Evolutionary conservation across 2,888 invertebrate genomes (phyloP).

Genomic region (Zhengitettix transpicula): DNA sequence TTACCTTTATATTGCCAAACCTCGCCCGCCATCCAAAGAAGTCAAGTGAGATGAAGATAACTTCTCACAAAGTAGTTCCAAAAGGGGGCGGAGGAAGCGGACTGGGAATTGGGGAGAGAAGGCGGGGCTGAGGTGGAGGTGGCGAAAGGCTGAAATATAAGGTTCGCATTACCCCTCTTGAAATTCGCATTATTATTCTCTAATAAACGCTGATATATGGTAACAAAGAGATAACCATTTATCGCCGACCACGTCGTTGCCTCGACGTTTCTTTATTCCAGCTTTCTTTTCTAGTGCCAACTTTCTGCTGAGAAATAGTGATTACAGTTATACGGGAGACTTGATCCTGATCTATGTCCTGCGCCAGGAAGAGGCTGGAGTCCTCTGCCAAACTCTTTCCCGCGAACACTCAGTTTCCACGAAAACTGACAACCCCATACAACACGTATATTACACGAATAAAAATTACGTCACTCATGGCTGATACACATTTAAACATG

Average conservation of each 20-base stretch:
- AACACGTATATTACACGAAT: background rate
- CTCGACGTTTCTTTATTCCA: too few relatives aligned
- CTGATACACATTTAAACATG: too few relatives aligned
- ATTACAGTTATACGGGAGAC: background rate
- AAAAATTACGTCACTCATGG: too few relatives aligned
- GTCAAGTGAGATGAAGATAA: background rate
- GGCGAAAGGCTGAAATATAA: background rate
- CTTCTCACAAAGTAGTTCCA: background rate
- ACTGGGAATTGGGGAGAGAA: background rate
- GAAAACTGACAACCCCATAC: background rate
- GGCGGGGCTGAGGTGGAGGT: background rate
- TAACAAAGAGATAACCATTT: background rate
- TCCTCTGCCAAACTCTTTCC: background rate
- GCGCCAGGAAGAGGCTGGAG: background rate
- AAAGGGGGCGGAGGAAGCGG: background rate
- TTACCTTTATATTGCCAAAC: background rate
- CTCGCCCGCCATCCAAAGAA: background rate
- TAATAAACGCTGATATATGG: background rate
- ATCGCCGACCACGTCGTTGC: background rate
- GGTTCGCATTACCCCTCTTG: background rate
- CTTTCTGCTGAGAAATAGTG: background rate
- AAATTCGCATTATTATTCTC: background rate
- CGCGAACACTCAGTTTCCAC: background rate
- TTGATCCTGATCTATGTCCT: background rate
- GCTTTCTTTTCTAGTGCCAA: background rate